A percentile compares a stretch with the other conserved stretches of the same genome.
phyloP scores from a whole-genome alignment of 2,888 invertebrate genomes.

The Campoplex capitator region DNA sequence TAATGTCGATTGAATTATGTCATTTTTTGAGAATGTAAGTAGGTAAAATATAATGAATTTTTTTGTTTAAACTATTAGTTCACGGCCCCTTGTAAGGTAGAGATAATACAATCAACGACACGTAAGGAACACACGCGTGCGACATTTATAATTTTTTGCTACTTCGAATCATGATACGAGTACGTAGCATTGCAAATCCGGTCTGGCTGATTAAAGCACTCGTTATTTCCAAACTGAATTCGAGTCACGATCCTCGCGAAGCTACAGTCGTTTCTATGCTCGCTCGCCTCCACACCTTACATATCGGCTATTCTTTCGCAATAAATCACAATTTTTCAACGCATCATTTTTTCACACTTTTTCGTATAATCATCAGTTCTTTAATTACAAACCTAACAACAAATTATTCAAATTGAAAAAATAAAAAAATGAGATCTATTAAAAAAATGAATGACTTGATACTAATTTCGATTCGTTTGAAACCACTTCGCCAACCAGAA shows the following conservation, averaged over 20 bases:
- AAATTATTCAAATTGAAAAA: not conserved
- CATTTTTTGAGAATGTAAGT: not conserved
- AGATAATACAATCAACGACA: not conserved
- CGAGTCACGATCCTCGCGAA: slow-evolving; percentile 37
- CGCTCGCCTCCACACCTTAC: not conserved
- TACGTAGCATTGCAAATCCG: slow-evolving; percentile 11
- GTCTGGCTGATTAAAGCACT: slow-evolving; percentile 14
- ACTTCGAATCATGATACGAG: not conserved
- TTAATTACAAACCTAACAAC: not conserved
- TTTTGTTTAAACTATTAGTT: not conserved
- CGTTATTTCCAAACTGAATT: slow-evolving; percentile 44
- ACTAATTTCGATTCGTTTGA: not conserved
- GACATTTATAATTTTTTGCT: not conserved
- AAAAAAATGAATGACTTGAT: not conserved
- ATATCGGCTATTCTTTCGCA: not conserved
- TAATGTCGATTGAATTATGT: not conserved
- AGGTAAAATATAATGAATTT: not conserved
- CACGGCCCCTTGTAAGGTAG: not conserved
- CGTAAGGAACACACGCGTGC: not conserved
- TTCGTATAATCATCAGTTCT: not conserved
- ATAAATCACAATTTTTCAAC: not conserved
- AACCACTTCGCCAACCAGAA: not conserved
- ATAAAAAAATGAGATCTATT: not conserved
- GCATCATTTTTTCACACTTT: not conserved
- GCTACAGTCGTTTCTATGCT: not conserved